A percentile compares a stretch with the other conserved stretches of the same genome.
Conservation (phyloP, 2,888 invertebrate species). For the Meteorus colon region DNA sequence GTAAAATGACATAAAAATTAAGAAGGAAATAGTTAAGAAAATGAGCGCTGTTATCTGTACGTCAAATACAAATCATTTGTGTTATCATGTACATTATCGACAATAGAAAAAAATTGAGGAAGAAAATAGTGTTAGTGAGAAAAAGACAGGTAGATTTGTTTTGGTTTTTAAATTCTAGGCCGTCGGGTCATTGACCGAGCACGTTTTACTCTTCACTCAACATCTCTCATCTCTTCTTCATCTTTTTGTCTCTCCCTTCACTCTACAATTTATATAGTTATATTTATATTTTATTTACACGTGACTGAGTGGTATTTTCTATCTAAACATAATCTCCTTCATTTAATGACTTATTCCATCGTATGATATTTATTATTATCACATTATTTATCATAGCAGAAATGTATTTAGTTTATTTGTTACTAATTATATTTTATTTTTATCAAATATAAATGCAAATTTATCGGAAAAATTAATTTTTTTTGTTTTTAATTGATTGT, state of each 20-base stretch:
- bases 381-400: not conserved
- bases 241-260: slow-evolving; percentile 42
- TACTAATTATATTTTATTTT: not conserved
- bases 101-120: not conserved
- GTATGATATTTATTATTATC: not conserved
- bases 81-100: not conserved
- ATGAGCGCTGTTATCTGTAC: not conserved
- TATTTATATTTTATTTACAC: slow-evolving; percentile 1
- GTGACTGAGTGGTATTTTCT: not conserved
- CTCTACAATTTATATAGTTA: slow-evolving; percentile 16
- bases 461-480: not conserved
- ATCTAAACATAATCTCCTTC: not conserved
- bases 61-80: not conserved
- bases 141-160: slow-evolving; percentile 59
- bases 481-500: not conserved
- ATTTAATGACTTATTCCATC: not conserved
- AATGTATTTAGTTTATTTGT: not conserved
- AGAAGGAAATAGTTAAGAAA: not conserved
- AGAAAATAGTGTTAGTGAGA: not conserved
- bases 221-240: slow-evolving; percentile 46
- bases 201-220: slow-evolving; percentile 41
- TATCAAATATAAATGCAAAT: not conserved
- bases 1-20: not conserved
- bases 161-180: slow-evolving; percentile 69
- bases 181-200: slow-evolving; percentile 63